A percentile compares a stretch with the other conserved stretches of the same genome.
These are phyloP conservation scores for Stomatorhinus walkeri DNA, from an alignment of 2,797 vertebrate genomes.

Conservation along the genomic window DNA sequence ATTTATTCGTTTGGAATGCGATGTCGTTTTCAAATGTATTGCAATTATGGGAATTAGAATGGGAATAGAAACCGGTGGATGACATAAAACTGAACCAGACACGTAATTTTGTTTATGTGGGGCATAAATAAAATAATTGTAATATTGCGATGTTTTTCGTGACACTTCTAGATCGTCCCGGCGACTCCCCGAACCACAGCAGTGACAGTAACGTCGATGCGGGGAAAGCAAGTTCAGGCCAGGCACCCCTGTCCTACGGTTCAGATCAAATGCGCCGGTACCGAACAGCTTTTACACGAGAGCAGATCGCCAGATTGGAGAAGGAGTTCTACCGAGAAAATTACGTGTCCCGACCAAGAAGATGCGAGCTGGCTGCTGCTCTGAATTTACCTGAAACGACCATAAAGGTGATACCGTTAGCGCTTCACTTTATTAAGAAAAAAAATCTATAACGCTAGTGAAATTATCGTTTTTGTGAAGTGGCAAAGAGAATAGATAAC, in stretches of 20 bases:
- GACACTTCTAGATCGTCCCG: conserved; percentile 50
- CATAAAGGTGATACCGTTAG: conserved; percentile 72
- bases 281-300: conserved; percentile 91
- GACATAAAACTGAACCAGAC: not conserved
- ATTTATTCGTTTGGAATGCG: not conserved
- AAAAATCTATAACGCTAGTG: not conserved
- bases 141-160: not conserved
- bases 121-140: not conserved
- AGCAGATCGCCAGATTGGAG: conserved; percentile 91
- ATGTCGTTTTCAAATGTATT: not conserved
- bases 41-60: not conserved
- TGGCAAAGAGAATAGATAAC: not conserved
- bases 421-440: not conserved
- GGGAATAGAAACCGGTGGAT: not conserved
- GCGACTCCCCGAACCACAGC: conserved; percentile 53
- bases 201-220: conserved; percentile 51
- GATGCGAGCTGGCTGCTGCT: conserved; percentile 90
- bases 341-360: conserved; percentile 90
- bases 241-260: conserved; percentile 73
- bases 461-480: not conserved
- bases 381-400: conserved; percentile 95
- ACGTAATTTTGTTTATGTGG: not conserved
- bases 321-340: conserved; percentile 98
- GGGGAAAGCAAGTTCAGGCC: conserved; percentile 60
- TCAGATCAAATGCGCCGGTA: conserved; percentile 94